Conservation (phyloP, 2,797 vertebrate species). For the Siniperca undulata region DNA sequence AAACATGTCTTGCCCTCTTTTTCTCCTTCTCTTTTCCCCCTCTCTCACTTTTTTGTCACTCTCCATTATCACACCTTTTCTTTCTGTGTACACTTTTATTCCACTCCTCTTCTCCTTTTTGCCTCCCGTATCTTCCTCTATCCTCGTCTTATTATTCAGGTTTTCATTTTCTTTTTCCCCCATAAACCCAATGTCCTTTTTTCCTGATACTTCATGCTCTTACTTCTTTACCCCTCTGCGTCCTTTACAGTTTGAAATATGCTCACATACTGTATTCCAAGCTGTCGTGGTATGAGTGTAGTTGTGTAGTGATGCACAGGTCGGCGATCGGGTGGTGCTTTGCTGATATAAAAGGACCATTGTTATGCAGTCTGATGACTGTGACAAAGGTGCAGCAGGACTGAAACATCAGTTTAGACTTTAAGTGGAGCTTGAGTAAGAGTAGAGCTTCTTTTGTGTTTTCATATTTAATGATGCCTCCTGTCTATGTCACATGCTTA, state of each 20-base stretch:
- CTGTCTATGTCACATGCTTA: constrained; percentile 17
- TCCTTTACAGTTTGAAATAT: constrained; percentile 1
- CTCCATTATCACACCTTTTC: constrained; percentile 9
- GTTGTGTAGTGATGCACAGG: not conserved
- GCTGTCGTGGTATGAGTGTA: not conserved
- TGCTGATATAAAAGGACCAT: constrained; percentile 3
- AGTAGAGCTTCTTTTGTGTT: constrained; percentile 22
- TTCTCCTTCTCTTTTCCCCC: not conserved
- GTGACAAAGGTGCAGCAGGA: constrained; percentile 35
- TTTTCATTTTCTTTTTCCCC: not conserved
- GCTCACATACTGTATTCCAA: constrained; percentile 2
- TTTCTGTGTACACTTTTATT: not conserved
- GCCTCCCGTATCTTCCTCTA: not conserved
- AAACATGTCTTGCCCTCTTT: not conserved
- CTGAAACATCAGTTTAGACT: constrained; percentile 1
- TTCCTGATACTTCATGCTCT: not conserved
- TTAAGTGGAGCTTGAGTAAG: constrained; percentile 13
- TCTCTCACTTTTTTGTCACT: not conserved
- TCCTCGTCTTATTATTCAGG: not conserved
- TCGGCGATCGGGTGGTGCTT: not conserved
- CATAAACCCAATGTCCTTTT: not conserved
- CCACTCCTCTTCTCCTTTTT: not conserved
- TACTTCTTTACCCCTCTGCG: not conserved
- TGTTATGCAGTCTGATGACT: constrained; percentile 34
- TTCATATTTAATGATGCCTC: constrained; percentile 44